Evolutionary conservation across 2,797 vertebrate genomes (phyloP), one percentile per base, ranked within the genome.

Genomic region (Sphenodon punctatus): DNA sequence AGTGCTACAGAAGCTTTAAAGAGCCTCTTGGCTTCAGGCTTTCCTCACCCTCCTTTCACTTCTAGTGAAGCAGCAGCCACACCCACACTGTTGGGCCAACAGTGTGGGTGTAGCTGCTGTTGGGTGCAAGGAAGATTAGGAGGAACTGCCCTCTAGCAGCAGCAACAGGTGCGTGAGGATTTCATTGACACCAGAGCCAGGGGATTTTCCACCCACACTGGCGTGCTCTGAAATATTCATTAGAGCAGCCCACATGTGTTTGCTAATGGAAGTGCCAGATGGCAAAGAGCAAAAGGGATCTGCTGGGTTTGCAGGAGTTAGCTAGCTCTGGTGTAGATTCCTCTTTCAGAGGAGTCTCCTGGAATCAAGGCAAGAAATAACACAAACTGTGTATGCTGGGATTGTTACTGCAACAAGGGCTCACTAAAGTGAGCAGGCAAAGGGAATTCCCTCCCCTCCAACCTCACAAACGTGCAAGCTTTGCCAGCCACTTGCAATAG

Each of bases 231-330:
- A 39, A 59, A 60, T 60, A 77, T 60, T 68, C n/a, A 64, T 72
- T 70, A 85, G 39, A 68, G 41, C 46, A 78, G 51, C 5, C 1
- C 48, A 55, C 59, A 13, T 84, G 23, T 80, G 87, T 67, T 76
- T 80, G 80, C 82, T 87, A 53, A 19, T 38, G 20, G 80, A 66
- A 76, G 74, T 85, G 77, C 80, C 61, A 78, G 51, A 8, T 13
- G 42, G 17, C 45, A 46, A 45, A 32, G 0, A 3, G 48, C 58
- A 48, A 60, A 75, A 25, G 48, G 63, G 46, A 74, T 67, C 43
- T 36, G 1, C 1, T 41, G 41, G 43, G 20, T 10, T 10, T 16
- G 25, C 22, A 38, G n/a, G 38, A 36, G 22, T n/a, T n/a, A n/a
- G n/a, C 13, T 25, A 61, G 38, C 22, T 7, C 27, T n/a, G 14